Evolutionary conservation across 2,113 vertebrate genomes (phyloP), one percentile per base, ranked within the genome.

Genomic region (Sardina pilchardus): DNA sequence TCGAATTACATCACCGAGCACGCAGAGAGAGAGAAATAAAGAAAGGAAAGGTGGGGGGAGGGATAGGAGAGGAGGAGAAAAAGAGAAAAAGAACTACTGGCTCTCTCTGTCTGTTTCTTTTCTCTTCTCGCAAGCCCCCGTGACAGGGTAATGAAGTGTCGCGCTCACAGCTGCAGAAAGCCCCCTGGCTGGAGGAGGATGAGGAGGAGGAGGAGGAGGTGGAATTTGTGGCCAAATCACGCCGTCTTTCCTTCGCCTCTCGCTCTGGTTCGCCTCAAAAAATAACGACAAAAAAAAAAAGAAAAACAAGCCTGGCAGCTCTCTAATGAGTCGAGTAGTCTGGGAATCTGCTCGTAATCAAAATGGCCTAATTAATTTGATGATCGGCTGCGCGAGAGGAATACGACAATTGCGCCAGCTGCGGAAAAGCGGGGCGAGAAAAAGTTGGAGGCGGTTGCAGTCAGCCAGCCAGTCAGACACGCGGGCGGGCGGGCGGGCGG

Each of bases 101-200:
- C 50, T 71, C 81, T 26, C 6, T 90, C 82, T 82, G 59, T 81
- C 63, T 47, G 26, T 78, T 34, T 67, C 86, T 83, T 78, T 81
- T 63, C 45, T 86, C 45, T 56, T 84, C 80, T 82, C 86, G 87
- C 26, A 63, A 36, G 34, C 85, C 88, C 36, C 87, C 81, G 63
- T 88, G 82, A 81, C 90, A 91, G 88, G 89, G 88, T 90, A 91
- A 92, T 90, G 89, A 43, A 85, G 85, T 92, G 91, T 91, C 89
- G 86, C 80, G 48, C 36, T 86, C 90, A 88, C 94, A 94, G 90
- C 93, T 93, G 92, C 44, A 83, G n/a, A 86, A 87, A 83, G 86
- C 87, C 88, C 88, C 78, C 86, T 67, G 88, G 84, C 85, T 85
- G 78, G 26, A 34, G 30, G 34, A 39, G 12, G 30, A 34, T 26